Base-by-base conservation (phyloP, 2,113 vertebrate species). In the Nettapus auritus region DNA sequence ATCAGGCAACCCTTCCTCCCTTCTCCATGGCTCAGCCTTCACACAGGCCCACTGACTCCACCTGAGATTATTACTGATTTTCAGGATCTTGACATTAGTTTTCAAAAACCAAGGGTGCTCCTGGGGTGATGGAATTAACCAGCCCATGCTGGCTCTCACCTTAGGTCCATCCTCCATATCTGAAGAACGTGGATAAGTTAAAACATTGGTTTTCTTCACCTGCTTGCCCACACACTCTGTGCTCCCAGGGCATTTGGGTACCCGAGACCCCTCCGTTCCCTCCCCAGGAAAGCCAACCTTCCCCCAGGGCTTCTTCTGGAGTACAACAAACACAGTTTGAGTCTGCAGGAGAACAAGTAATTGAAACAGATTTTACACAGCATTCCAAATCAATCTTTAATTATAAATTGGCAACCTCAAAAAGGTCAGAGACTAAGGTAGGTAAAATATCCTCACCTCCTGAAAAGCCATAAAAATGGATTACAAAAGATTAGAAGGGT, bases 371-470 rank as follows among this genome's bases (percentile, higher is more conserved):
- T 59, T 74, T 53, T 1, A 2, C 59, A 92, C 23, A 77, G 62
- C 40, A 50, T 83, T 66, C 8, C 86, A 83, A 80, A 90, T 67
- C 29, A 78, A 70, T 52, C 50, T 62, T 66, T 88, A 93, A 86
- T 36, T 83, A 88, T 28, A 53, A 74, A 80, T 1, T 57, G 38
- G 44, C 48, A 82, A 57, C 13, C 34, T 66, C 59, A 69, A 66
- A 88, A 81, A 77, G 15, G 19, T 66, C 31, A 62, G 38, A 90
- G n/a, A 36, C 40, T 62, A 55, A 80, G 21, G 16, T 17, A 88
- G 34, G 21, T 57, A 21, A 85, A 85, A 64, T 5, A 68, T 50
- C 36, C 26, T 66, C 55, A 77, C 11, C 69, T 71, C 34, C 42
- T 1, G 1, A 88, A 86, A 68, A 73, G 29, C n/a, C 64, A 82